Evolutionary conservation across 2,888 invertebrate genomes (phyloP).

Genomic region (Scaptomyza parva): DNA sequence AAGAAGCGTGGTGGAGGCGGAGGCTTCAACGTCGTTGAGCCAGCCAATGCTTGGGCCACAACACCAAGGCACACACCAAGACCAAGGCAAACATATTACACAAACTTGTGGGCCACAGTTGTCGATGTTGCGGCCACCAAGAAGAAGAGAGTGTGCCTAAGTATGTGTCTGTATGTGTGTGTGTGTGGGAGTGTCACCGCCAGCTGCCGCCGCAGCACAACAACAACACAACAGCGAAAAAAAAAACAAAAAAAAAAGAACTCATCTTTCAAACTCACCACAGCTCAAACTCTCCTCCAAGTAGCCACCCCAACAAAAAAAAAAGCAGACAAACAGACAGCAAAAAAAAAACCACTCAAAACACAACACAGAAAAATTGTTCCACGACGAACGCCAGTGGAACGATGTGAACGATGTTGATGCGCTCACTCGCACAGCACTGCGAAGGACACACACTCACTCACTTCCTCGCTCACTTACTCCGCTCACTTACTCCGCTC

Average conservation of each 20-base stretch:
- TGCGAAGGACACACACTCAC: conserved; percentile 26
- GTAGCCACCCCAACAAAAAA: conserved; percentile 52
- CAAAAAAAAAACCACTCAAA: conserved; percentile 71
- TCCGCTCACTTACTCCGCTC: conserved; percentile 24
- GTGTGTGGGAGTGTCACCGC: conserved; percentile 74
- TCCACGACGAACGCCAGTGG: conserved; percentile 56
- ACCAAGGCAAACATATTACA: conserved; percentile 54
- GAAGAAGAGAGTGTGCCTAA: conserved; percentile 12
- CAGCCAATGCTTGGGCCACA: conserved; percentile 68
- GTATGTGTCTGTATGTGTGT: conserved; percentile 29
- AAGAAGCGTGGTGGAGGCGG: neutral
- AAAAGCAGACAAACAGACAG: conserved; percentile 53
- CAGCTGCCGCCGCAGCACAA: conserved; percentile 42
- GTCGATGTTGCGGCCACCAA: conserved; percentile 75
- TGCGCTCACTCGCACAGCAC: conserved; percentile 47
- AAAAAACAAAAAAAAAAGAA: conserved; percentile 26
- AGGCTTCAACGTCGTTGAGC: conserved; percentile 14
- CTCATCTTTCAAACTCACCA: conserved; percentile 64
- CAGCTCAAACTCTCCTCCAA: conserved; percentile 42
- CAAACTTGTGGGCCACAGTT: conserved; percentile 82
- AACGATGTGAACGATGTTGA: conserved; percentile 45
- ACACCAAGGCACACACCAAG: conserved; percentile 43
- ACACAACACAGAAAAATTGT: conserved; percentile 38
- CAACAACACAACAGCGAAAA: conserved; percentile 13
- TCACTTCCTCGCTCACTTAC: neutral